These are phyloP conservation scores for Agrilus planipennis DNA, from an alignment of 1,140 invertebrate genomes.

Conservation along the genomic window DNA sequence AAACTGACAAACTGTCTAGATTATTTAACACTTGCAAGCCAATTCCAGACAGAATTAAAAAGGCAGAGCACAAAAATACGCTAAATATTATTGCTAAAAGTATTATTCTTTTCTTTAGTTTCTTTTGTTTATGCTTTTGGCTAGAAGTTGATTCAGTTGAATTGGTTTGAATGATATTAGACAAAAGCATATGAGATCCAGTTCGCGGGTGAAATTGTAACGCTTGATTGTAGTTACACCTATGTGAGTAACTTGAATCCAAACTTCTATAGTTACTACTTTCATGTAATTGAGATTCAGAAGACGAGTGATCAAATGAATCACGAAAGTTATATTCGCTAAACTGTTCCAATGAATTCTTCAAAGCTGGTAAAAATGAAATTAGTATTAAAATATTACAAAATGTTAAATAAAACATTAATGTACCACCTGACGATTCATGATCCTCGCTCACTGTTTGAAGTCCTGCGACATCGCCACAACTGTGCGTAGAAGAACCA, in stretches of 20 bases:
- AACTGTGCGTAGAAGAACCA: constrained; percentile 29
- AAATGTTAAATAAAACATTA: background rate
- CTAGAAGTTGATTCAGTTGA: no score
- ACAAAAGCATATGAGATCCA: no score
- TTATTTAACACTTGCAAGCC: no score
- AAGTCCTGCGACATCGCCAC: constrained; percentile 33
- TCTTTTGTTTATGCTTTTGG: no score
- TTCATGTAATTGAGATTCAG: constrained; percentile 53
- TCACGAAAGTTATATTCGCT: constrained; percentile 61
- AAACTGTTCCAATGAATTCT: constrained; percentile 34
- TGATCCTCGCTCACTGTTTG: constrained; percentile 35
- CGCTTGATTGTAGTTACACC: constrained; percentile 44
- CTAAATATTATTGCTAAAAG: no score
- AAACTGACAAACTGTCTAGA: no score
- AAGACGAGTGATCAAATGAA: constrained; percentile 66
- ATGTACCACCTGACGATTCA: constrained; percentile 24
- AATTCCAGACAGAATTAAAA: no score
- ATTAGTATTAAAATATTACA: constrained; percentile 1
- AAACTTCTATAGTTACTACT: constrained; percentile 34
- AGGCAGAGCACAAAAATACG: no score
- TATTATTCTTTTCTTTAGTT: no score
- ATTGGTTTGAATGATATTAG: constrained; percentile 10
- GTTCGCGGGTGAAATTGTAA: constrained; percentile 26
- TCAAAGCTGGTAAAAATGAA: constrained; percentile 15
- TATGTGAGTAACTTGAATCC: constrained; percentile 39